A percentile compares a stretch with the other conserved stretches of the same genome.
These are phyloP conservation scores for Fringilla coelebs DNA, from an alignment of 2,797 vertebrate species.

Conservation along the genomic window DNA sequence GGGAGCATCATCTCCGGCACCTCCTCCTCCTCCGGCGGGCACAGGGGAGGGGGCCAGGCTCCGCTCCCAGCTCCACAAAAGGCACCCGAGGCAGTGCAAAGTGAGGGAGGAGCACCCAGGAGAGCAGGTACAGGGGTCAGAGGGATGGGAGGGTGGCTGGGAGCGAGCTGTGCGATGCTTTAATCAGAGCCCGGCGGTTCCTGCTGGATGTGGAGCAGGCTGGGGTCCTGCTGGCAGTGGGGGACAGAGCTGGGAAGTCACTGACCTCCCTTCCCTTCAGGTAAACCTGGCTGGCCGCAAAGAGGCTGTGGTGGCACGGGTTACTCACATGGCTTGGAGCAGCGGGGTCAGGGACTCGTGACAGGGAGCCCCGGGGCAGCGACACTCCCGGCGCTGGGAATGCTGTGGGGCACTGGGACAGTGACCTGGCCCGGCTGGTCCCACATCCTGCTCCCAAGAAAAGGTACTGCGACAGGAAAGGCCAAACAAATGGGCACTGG, in stretches of 20 bases:
- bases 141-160: not conserved
- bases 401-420: not conserved
- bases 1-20: not conserved
- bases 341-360: fast-evolving
- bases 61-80: not conserved
- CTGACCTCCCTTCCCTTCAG: not conserved
- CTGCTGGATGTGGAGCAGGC: not conserved
- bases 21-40: not conserved
- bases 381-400: not conserved
- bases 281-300: not conserved
- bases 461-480: fast-evolving
- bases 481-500: not conserved
- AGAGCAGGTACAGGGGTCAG: not conserved
- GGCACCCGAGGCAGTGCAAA: not conserved
- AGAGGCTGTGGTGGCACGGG: too few species aligned
- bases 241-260: too few species aligned
- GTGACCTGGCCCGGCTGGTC: not conserved
- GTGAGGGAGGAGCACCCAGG: not conserved
- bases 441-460: fast-evolving
- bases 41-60: not conserved
- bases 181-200: fast-evolving
- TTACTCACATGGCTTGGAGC: fast-evolving
- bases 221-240: not conserved
- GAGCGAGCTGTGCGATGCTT: not conserved
- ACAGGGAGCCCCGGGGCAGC: fast-evolving